These are phyloP conservation scores for Aratinga solstitialis DNA, from an alignment of 2,797 vertebrate genomes.

Conservation along the genomic window DNA sequence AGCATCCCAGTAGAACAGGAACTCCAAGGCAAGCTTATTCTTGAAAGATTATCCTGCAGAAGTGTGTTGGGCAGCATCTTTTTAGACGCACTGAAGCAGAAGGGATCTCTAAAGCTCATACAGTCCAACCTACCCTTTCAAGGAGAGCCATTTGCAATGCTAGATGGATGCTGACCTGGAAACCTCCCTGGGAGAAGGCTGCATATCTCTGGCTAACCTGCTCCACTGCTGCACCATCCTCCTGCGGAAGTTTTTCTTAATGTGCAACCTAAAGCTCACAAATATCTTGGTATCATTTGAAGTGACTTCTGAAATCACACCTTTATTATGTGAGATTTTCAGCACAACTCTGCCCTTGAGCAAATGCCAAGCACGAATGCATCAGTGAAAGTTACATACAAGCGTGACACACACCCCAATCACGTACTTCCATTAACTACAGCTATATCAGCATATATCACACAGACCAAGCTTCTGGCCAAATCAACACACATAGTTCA, in stretches of 20 bases:
- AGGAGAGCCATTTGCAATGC: neutral
- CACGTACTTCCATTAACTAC: neutral
- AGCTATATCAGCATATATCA: neutral
- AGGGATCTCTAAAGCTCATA: neutral
- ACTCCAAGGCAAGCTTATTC: neutral
- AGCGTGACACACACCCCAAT: neutral
- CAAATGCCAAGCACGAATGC: neutral
- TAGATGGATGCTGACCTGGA: neutral
- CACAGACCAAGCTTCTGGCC: conserved; percentile 1
- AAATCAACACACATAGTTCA: conserved; percentile 3
- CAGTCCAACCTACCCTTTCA: neutral
- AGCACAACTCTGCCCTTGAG: conserved; percentile 2
- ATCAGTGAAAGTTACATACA: neutral
- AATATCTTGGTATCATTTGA: neutral
- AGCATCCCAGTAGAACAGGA: neutral
- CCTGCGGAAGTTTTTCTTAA: neutral
- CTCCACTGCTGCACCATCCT: neutral
- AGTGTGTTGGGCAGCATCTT: neutral
- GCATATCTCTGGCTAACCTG: neutral
- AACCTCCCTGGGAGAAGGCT: rapidly evolving
- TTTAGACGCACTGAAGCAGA: neutral
- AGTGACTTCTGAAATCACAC: conserved; percentile 14
- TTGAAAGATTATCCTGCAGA: neutral
- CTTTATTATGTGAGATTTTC: neutral
- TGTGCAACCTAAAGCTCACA: neutral